These are phyloP conservation scores for Acanthis flammea DNA, from an alignment of 2,797 vertebrate genomes.

Conservation along the genomic window DNA sequence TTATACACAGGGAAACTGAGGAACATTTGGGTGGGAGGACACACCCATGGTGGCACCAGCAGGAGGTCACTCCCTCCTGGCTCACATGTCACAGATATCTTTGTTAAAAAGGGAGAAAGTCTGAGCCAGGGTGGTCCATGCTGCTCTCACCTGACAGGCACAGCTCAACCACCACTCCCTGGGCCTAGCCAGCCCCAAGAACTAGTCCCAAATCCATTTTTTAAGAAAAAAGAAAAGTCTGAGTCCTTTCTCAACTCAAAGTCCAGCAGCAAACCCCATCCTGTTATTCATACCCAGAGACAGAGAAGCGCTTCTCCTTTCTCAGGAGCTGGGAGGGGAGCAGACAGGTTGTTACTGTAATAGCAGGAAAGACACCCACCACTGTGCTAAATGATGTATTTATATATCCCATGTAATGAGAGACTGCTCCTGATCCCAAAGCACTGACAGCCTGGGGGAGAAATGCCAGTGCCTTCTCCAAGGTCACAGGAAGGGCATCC, in stretches of 20 bases:
- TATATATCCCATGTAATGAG: not conserved
- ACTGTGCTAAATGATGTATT: conserved; percentile 33
- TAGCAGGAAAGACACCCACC: conserved; percentile 21
- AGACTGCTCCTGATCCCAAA: not conserved
- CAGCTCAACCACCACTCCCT: not conserved
- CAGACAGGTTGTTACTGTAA: conserved; percentile 34
- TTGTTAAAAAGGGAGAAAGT: not conserved
- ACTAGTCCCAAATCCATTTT: not conserved
- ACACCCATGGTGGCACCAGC: rapidly evolving
- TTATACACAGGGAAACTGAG: not conserved
- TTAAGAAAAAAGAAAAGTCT: not conserved
- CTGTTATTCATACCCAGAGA: not conserved
- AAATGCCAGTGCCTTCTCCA: not conserved
- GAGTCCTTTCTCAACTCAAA: not conserved
- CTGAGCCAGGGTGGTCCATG: not conserved
- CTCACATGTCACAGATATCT: not conserved
- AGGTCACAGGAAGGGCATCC: not conserved
- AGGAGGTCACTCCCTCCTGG: not conserved
- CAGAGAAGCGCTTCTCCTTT: not conserved
- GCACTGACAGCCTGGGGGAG: not conserved
- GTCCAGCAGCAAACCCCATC: not conserved
- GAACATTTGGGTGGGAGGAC: not conserved
- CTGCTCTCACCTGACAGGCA: not conserved
- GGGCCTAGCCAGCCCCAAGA: not conserved
- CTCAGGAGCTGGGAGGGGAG: not conserved